These are phyloP conservation scores for Lochmaea crataegi DNA, from an alignment of 2,888 invertebrate genomes.

Conservation along the genomic window DNA sequence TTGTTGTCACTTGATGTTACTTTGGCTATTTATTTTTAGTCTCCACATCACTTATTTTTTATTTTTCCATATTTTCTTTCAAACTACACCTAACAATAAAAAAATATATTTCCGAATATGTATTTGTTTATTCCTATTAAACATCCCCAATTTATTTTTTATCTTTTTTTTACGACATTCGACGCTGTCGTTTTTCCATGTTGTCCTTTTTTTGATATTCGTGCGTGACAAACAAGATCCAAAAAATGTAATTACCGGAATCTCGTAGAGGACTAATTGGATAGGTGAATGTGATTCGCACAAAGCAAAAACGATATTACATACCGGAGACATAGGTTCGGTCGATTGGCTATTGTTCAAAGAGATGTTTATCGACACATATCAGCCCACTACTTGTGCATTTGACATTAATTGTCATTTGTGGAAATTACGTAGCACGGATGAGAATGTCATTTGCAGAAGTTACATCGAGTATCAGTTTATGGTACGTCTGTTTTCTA, in stretches of 20 bases:
- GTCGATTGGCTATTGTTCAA: conserved; percentile 13
- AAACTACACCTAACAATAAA: no score
- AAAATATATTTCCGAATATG: no score
- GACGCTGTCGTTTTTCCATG: background rate
- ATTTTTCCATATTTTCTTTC: no score
- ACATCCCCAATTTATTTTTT: no score
- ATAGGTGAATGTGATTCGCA: background rate
- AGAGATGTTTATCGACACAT: conserved; percentile 23
- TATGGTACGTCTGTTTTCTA: background rate
- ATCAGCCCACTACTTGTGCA: conserved; percentile 20
- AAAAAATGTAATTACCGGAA: background rate
- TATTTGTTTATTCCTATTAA: no score
- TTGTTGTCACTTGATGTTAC: no score
- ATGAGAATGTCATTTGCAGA: conserved; percentile 15
- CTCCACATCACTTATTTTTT: no score
- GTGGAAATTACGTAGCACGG: conserved; percentile 21
- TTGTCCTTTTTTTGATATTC: background rate
- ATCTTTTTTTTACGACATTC: background rate
- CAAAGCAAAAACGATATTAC: conserved; percentile 18
- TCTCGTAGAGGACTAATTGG: conserved; percentile 10
- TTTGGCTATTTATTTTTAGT: no score
- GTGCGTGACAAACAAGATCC: background rate
- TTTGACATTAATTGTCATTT: conserved; percentile 32
- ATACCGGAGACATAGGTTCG: conserved; percentile 15
- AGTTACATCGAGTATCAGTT: background rate